These are phyloP conservation scores for Pao palembangensis DNA, from an alignment of 2,113 vertebrate genomes.

Conservation along the genomic window DNA sequence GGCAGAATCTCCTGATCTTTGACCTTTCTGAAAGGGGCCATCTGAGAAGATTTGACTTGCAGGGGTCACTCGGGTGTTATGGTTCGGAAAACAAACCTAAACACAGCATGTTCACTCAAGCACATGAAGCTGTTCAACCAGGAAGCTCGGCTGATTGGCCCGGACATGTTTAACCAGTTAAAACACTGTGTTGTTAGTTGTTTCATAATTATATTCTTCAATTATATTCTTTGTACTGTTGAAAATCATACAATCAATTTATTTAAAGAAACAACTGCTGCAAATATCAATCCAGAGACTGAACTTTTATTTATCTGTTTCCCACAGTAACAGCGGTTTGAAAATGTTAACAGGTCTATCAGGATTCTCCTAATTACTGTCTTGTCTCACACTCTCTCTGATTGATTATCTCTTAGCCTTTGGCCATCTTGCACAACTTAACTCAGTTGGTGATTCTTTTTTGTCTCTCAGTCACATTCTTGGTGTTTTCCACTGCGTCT, in stretches of 20 bases:
- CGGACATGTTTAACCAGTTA: no score
- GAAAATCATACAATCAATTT: no score
- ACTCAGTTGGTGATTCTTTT: constrained; percentile 17
- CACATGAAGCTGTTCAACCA: no score
- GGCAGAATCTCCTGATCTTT: constrained; percentile 40
- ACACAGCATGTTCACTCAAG: no score
- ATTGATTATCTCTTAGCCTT: constrained; percentile 29
- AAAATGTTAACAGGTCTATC: neutral
- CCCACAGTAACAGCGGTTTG: neutral
- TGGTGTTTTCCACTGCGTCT: neutral
- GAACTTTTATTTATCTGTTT: no score
- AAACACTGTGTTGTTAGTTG: no score
- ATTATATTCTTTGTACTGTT: neutral
- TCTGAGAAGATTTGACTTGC: neutral
- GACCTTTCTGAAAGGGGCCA: constrained; percentile 23
- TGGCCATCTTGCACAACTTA: constrained; percentile 18
- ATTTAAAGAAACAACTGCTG: neutral
- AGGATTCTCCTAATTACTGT: constrained; percentile 4
- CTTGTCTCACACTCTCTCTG: constrained; percentile 25
- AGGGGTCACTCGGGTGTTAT: constrained; percentile 16
- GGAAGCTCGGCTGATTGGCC: neutral
- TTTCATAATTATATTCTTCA: no score
- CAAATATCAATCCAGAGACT: neutral
- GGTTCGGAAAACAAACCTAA: no score
- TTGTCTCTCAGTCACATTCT: constrained; percentile 3